Evolutionary conservation across 2,888 invertebrate species (phyloP).

Genomic region (Limnephilus auricula): DNA sequence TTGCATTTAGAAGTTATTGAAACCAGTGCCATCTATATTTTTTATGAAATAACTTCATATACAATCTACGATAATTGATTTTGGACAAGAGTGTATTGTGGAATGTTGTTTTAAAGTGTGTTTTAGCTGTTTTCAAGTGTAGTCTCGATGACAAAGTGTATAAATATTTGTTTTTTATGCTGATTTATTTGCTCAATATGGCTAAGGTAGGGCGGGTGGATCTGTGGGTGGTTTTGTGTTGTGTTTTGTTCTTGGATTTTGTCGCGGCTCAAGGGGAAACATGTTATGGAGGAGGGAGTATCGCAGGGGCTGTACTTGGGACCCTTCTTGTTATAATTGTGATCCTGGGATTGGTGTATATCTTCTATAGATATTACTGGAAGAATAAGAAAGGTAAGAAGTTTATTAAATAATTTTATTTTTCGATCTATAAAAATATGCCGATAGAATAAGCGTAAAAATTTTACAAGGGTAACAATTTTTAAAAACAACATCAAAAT

Average conservation of each 20-base stretch:
- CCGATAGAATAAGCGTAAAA: no score
- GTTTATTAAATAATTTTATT: background rate
- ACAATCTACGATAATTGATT: no score
- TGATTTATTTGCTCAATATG: constrained; percentile 12
- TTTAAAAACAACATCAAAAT: no score
- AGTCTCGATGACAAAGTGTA: background rate
- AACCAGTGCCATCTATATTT: background rate
- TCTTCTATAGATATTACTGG: constrained; percentile 81
- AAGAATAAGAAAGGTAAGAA: constrained; percentile 72
- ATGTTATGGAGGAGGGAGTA: constrained; percentile 83
- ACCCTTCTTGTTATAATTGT: constrained; percentile 82
- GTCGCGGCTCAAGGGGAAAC: constrained; percentile 66
- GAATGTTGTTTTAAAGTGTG: background rate
- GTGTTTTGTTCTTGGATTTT: constrained; percentile 41
- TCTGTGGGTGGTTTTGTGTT: constrained; percentile 37
- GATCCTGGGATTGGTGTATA: constrained; percentile 78
- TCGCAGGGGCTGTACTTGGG: constrained; percentile 84
- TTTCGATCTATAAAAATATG: no score
- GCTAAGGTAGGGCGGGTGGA: background rate
- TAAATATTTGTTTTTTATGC: background rate
- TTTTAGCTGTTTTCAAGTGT: background rate
- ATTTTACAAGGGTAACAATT: no score
- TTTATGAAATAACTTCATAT: background rate
- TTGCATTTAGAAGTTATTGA: background rate
- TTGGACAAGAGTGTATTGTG: background rate